Conservation (phyloP, 2,888 invertebrate genomes). For the Eupeodes latifasciatus region DNA sequence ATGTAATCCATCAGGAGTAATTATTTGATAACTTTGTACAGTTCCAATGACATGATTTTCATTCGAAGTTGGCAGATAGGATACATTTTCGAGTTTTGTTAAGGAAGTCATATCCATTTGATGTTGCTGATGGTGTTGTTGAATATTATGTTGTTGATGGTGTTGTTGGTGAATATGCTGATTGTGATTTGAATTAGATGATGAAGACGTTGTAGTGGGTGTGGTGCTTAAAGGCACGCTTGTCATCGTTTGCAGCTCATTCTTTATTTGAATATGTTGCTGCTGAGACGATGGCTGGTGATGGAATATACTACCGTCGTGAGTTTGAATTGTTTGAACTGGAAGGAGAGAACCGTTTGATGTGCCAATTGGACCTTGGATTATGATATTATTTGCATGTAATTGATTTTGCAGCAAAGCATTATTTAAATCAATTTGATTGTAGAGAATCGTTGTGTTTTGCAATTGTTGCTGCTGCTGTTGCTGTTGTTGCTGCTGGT, state of each 20-base stretch:
- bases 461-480: constrained; percentile 78
- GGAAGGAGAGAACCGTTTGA: constrained; percentile 82
- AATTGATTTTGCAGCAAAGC: constrained; percentile 82
- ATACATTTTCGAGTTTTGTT: constrained; percentile 82
- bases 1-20: constrained; percentile 82
- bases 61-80: constrained; percentile 80
- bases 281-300: constrained; percentile 78
- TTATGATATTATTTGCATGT: constrained; percentile 83
- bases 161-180: constrained; percentile 64
- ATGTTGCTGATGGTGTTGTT: constrained; percentile 78
- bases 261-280: constrained; percentile 78
- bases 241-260: constrained; percentile 71
- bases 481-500: constrained; percentile 77
- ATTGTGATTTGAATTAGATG: constrained; percentile 65
- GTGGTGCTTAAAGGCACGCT: constrained; percentile 74
- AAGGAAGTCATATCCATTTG: constrained; percentile 71
- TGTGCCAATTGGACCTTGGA: constrained; percentile 80
- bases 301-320: constrained; percentile 79
- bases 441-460: constrained; percentile 81
- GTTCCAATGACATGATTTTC: constrained; percentile 83
- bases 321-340: constrained; percentile 79
- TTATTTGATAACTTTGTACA: constrained; percentile 83
- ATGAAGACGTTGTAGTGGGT: constrained; percentile 67
- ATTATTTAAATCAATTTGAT: constrained; percentile 82
- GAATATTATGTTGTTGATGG: constrained; percentile 76